These are phyloP conservation scores for Albula goreensis DNA, from an alignment of 2,113 vertebrate species.

Conservation along the genomic window DNA sequence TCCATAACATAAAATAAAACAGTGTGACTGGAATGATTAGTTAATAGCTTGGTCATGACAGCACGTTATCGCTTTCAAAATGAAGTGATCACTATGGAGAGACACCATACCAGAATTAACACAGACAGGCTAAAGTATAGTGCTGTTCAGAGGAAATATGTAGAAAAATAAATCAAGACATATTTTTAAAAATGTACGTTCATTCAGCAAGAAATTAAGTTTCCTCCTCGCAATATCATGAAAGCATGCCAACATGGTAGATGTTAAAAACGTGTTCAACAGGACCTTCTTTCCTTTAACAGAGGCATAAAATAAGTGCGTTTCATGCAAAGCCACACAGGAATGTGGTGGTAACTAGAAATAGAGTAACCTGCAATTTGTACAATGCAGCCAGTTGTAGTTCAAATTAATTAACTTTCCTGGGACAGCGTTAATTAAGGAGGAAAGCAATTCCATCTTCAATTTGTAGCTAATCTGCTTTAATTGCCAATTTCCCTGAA, in stretches of 20 bases:
- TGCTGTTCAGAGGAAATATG: neutral
- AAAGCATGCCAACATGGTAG: neutral
- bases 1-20: neutral
- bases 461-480: slow-evolving; percentile 63
- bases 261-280: neutral
- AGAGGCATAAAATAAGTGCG: neutral
- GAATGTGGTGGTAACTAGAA: neutral
- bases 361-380: slow-evolving; percentile 21
- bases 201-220: neutral
- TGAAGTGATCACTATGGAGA: neutral
- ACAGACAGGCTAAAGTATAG: neutral
- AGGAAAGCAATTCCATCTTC: slow-evolving; percentile 51
- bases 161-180: neutral
- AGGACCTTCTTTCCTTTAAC: neutral
- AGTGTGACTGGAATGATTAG: neutral
- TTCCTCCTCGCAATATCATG: neutral
- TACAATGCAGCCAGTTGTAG: slow-evolving; percentile 39
- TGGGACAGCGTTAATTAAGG: slow-evolving; percentile 55
- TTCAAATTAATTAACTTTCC: slow-evolving; percentile 49
- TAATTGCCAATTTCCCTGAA: slow-evolving; percentile 60
- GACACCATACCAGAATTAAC: neutral
- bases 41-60: neutral
- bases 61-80: neutral
- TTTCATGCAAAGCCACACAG: neutral
- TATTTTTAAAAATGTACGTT: neutral